Evolutionary conservation across 2,797 vertebrate species (phyloP), one percentile per base, ranked within the genome.

Genomic region (Petrocephalus schoutedeni): DNA sequence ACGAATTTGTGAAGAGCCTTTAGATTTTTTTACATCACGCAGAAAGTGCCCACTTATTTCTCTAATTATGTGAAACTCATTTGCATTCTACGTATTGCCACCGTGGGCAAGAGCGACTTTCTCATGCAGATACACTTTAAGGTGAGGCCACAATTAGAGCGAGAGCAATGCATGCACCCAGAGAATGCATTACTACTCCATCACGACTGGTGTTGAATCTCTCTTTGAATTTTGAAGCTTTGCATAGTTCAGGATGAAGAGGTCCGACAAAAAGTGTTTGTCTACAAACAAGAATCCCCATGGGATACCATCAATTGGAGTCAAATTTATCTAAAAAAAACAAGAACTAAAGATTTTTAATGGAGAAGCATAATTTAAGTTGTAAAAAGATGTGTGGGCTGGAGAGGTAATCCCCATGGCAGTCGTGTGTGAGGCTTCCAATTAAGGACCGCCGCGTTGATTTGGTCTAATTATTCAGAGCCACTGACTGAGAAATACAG

Each of bases 401-500:
- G 12, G 19, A 53, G 51, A 54, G 21, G 23, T 32, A 85, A 85
- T 28, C 53, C 74, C 53, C 53, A 28, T 36, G 12, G 49, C 28
- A 19, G 9, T 10, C 9, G 32, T 28, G 82, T 85, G 82, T 19
- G 1, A 85, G 82, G 82, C 53, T 85, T 28, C 49, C 21, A 53
- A 85, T 85, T 85, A 85, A 56, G 53, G 82, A 54, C 12, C 49
- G 6, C 4, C 4, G 1, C 53, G 32, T 53, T 54, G 21, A 85
- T 54, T 77, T 14, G 82, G 51, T 28, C 12, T 85, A 85, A 85
- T 85, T 85, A 85, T 85, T 85, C 21, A 85, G 82, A 85, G 49
- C 82, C 82, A 85, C 82, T 23, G 23, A 28, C 49, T 54, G 51
- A 85, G 19, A 77, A 23, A 56, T 28, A 56, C 82, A 85, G 51